Evolutionary conservation across 2,888 invertebrate genomes (phyloP).

Genomic region (Colletes collaris): DNA sequence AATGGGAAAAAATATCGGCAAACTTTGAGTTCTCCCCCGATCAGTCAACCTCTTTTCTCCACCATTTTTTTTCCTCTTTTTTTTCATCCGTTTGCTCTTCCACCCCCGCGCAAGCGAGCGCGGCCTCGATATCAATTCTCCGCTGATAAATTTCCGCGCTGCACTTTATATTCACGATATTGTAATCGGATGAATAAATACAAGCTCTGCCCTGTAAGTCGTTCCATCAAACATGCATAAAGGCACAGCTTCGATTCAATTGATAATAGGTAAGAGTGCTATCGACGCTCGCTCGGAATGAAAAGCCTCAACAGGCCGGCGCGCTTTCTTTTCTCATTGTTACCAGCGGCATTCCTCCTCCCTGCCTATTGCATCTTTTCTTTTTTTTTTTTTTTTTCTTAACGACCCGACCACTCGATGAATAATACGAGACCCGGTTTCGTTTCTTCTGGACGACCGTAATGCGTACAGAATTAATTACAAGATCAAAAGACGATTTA

Average conservation of each 20-base stretch:
- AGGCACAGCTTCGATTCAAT: slow-evolving; percentile 45
- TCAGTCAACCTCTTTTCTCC: slow-evolving; percentile 33
- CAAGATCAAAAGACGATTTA: slow-evolving; percentile 69
- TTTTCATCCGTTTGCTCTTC: background rate
- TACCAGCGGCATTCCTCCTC: slow-evolving; percentile 1
- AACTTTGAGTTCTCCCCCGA: slow-evolving; percentile 58
- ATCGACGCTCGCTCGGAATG: slow-evolving; percentile 34
- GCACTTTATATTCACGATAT: slow-evolving; percentile 55
- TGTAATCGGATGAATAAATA: slow-evolving; percentile 57
- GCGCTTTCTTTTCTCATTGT: slow-evolving; percentile 27
- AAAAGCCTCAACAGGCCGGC: slow-evolving; percentile 26
- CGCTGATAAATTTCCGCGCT: slow-evolving; percentile 46
- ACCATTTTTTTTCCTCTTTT: slow-evolving; percentile 14
- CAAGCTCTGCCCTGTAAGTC: slow-evolving; percentile 43
- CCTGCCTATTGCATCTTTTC: no score
- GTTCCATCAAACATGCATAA: slow-evolving; percentile 48
- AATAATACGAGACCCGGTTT: slow-evolving; percentile 32
- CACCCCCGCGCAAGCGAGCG: no score
- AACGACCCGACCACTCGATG: slow-evolving; percentile 17
- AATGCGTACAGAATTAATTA: slow-evolving; percentile 65
- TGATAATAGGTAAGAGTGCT: slow-evolving; percentile 50
- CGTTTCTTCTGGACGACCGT: slow-evolving; percentile 46
- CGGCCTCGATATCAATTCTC: slow-evolving; percentile 46
- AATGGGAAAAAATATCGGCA: slow-evolving; percentile 58
- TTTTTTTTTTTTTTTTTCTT: background rate